These are phyloP conservation scores for Hecatera dysodea DNA, from an alignment of 2,888 invertebrate genomes.

Conservation along the genomic window DNA sequence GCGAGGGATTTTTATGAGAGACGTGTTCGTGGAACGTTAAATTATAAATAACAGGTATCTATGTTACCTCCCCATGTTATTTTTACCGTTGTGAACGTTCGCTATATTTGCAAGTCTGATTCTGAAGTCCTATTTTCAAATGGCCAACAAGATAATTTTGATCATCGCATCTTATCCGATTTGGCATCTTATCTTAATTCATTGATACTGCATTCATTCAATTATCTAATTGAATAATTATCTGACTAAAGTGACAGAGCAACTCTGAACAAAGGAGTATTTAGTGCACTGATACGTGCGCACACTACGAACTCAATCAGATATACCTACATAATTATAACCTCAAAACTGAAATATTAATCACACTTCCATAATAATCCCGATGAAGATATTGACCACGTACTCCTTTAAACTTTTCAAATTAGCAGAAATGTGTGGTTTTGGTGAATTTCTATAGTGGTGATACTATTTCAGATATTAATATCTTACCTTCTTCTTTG, in stretches of 20 bases:
- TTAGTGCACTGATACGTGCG: constrained; percentile 17
- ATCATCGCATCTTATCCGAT: constrained; percentile 7
- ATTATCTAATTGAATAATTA: constrained; percentile 19
- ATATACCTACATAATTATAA: background rate
- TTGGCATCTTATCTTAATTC: constrained; percentile 22
- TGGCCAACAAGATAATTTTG: background rate
- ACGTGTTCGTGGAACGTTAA: constrained; percentile 79
- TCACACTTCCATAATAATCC: background rate
- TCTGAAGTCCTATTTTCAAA: constrained; percentile 8
- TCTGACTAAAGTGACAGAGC: background rate
- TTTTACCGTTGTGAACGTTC: constrained; percentile 70
- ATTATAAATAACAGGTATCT: constrained; percentile 79
- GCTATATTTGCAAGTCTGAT: constrained; percentile 3
- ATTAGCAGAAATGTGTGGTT: background rate
- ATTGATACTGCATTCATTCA: constrained; percentile 32
- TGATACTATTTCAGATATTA: background rate
- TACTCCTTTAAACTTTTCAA: constrained; percentile 3
- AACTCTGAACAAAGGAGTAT: constrained; percentile 19
- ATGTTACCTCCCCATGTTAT: constrained; percentile 54
- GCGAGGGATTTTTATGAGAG: constrained; percentile 79
- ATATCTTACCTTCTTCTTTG: background rate
- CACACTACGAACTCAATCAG: constrained; percentile 3
- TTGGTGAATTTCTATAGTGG: too few species aligned
- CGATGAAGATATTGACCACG: background rate
- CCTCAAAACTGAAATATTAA: constrained; percentile 2